Evolutionary conservation across 2,888 invertebrate genomes (phyloP), one percentile per base, ranked within the genome.

Genomic region (Julus scandinavius): DNA sequence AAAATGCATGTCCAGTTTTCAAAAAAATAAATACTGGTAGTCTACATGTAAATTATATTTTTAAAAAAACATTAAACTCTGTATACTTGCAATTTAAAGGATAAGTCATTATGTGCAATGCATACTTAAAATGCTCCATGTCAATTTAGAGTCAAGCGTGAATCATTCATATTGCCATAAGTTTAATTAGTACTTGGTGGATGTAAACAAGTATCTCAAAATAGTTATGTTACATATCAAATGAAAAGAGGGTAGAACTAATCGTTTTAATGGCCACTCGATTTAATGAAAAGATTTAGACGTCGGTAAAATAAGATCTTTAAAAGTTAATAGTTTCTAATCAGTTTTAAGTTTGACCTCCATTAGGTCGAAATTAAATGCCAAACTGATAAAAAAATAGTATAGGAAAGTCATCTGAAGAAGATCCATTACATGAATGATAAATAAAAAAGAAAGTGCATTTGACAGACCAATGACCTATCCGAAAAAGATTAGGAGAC

Each of bases 401-500:
- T 29, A 80, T 80, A 72, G 72, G 29, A 72, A 72, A 72, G 80
- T 80, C 38, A 80, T 80, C 15, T 40, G 80, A 80, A 80, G 13
- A 38, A 80, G 80, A 80, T 80, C 15, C 29, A 38, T 80, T 80
- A 38, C 80, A 80, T 80, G 80, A 40, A 80, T 13, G 38, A 4
- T 29, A 80, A 38, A 80, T 7, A 54, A 72, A 72, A 72, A 72
- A 72, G 72, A 72, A 72, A 72, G 72, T 29, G 72, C 72, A 72
- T 63, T 72, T 38, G 38, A 40, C 38, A 80, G 80, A 80, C 80
- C 80, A 80, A 80, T 80, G 80, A 80, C 80, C 80, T 80, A 40
- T 40, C 38, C 80, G 80, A 80, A 72, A 80, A 11, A 15, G 80
- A 80, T 80, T 80, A 80, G 80, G 38, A 80, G 80, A 80, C 80